Evolutionary conservation across 2,113 vertebrate species (phyloP).

Genomic region (Anolis sagrei): DNA sequence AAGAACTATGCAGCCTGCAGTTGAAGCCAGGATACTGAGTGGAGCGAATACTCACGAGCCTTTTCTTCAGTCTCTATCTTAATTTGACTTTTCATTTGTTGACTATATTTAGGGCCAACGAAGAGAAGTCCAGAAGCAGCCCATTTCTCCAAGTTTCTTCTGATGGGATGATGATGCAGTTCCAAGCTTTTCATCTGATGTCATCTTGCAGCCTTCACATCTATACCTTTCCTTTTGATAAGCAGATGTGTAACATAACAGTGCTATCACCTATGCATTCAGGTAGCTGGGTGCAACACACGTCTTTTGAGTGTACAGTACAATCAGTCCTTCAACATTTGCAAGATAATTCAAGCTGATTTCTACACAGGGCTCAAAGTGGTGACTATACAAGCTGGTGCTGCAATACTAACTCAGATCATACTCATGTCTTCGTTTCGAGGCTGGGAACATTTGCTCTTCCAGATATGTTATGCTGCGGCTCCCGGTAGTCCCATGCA

Average conservation of each 20-base stretch:
- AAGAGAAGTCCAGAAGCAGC: conserved; percentile 24
- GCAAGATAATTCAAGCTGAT: no score
- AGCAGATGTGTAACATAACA: conserved; percentile 58
- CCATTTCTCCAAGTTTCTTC: conserved; percentile 34
- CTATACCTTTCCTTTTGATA: conserved; percentile 72
- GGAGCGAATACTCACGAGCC: background rate
- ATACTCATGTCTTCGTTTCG: no score
- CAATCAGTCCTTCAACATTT: no score
- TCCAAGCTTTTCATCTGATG: conserved; percentile 57
- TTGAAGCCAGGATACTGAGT: background rate
- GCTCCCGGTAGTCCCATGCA: no score
- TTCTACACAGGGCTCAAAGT: no score
- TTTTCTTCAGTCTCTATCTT: background rate
- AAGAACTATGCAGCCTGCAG: background rate
- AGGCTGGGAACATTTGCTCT: no score
- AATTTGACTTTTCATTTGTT: background rate
- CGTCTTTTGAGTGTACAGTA: no score
- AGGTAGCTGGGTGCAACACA: conserved; percentile 41
- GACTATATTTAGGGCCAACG: conserved; percentile 48
- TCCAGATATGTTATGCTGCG: no score
- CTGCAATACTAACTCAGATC: no score
- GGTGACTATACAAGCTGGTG: no score
- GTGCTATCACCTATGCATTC: conserved; percentile 38
- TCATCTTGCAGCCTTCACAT: conserved; percentile 59
- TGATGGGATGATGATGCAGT: conserved; percentile 34